Base-by-base conservation (phyloP, 2,113 vertebrate species). In the Cariama cristata region DNA sequence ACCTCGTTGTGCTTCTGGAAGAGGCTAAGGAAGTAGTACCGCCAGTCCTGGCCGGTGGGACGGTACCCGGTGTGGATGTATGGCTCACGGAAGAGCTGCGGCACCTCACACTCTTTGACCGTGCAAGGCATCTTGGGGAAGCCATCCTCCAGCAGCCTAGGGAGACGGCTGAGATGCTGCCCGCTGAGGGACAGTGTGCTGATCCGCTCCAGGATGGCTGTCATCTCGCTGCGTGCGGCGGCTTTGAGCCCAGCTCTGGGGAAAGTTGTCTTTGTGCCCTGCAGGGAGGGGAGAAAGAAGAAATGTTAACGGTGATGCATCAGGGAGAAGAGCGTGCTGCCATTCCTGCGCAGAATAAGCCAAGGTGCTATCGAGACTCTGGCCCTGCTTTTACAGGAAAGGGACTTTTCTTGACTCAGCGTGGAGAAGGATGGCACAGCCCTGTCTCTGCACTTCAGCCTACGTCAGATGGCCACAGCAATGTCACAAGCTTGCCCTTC, bases 1-100 rank as follows among this genome's bases (percentile, higher is more conserved):
- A 98, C 98, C 93, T 99, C 99, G 0, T 99, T 99, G 98, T 99
- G 99, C 60, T 98, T 98, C 98, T 99, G 99, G 86, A 99, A 99
- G 93, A 99, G 98, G 97, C 99, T 99, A 52, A 99, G 91, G 90
- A 99, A 96, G 97, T 99, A 99, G 97, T 99, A 99, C 19, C 97
- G 98, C 99, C 99, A 99, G 80, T 98, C 97, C 72, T 99, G 99
- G 50, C 97, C 98, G 0, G 97, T 95, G 33, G 99, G 99, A 12
- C 99, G 98, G 98, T 99, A 99, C 9, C 99, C 99, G 0, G 98
- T 79, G 53, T 97, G 98, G 97, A 99, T 99, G 97, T 99, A 99
- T 0, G 99, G 99, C 97, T 99, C 99, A 1, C 98, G 98, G 97
- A 99, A 99, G 45, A 99, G 98, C 79, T 96, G 96, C 0, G 99